Evolutionary conservation across 1,140 invertebrate genomes (phyloP).

Genomic region (Episyrphus balteatus): DNA sequence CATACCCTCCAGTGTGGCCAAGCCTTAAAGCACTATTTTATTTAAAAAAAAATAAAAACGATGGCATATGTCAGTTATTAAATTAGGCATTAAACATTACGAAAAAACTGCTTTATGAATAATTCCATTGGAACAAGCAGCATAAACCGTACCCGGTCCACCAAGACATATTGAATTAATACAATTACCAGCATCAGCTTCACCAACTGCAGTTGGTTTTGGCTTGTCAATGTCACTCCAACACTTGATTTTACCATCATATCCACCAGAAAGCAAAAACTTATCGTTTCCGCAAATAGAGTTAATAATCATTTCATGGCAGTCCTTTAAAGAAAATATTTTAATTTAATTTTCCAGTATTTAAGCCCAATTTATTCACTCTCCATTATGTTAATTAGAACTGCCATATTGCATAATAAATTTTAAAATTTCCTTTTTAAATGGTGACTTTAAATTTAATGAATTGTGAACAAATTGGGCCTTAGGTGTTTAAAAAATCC

Average conservation of each 20-base stretch:
- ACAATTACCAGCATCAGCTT: conserved; percentile 22
- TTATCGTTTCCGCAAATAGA: conserved; percentile 23
- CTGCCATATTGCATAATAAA: background rate
- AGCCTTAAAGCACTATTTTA: no score
- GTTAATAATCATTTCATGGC: conserved; percentile 32
- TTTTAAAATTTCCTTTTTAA: no score
- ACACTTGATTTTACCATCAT: conserved; percentile 30
- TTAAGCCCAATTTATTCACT: no score
- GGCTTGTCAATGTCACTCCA: conserved; percentile 20
- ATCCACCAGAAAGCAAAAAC: conserved; percentile 25
- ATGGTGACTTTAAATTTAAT: no score
- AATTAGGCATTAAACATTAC: no score
- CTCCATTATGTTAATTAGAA: no score
- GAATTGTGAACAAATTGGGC: background rate
- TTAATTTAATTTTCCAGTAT: no score
- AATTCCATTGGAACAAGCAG: conserved; percentile 22
- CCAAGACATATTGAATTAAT: conserved; percentile 27
- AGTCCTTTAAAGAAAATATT: conserved; percentile 14
- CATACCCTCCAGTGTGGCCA: no score
- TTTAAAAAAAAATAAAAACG: no score
- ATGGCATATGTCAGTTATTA: no score
- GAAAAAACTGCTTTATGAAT: conserved; percentile 14
- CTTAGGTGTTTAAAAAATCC: background rate
- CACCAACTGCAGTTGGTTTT: conserved; percentile 16
- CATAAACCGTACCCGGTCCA: conserved; percentile 19